A percentile compares a stretch with the other conserved stretches of the same genome.
phyloP scores from a whole-genome alignment of 1,140 invertebrate species.

The Drosophila lowei region DNA sequence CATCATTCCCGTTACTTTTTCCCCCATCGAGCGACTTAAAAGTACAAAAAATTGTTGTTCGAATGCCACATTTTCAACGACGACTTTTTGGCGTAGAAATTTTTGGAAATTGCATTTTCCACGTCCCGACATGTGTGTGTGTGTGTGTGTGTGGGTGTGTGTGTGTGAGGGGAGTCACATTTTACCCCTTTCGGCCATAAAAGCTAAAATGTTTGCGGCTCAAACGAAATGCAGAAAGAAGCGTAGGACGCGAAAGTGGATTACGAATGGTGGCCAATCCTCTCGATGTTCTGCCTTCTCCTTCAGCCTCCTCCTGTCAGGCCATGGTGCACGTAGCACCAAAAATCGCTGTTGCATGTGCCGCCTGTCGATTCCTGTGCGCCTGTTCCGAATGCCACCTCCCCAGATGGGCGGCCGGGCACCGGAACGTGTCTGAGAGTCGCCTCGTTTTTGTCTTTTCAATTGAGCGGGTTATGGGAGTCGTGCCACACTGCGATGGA shows the following conservation, averaged over 20 bases:
- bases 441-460: constrained; percentile 46
- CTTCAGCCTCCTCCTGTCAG: constrained; percentile 18
- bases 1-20: constrained; percentile 12
- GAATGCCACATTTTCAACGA: constrained; percentile 33
- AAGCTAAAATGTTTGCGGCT: constrained; percentile 54
- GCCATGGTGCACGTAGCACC: constrained; percentile 11
- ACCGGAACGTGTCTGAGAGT: constrained; percentile 21
- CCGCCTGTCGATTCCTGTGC: constrained; percentile 40
- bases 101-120: constrained; percentile 45
- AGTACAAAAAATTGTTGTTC: constrained; percentile 30
- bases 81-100: constrained; percentile 37
- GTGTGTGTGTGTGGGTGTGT: constrained; percentile 3
- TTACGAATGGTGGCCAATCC: constrained; percentile 31
- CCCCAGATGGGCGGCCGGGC: constrained; percentile 6
- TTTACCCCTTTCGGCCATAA: constrained; percentile 42
- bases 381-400: constrained; percentile 48
- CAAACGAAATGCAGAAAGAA: constrained; percentile 43
- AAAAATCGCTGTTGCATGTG: constrained; percentile 21
- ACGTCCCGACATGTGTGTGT: constrained; percentile 16
- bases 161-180: constrained; percentile 13
- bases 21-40: constrained; percentile 34
- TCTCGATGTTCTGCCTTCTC: background rate
- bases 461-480: constrained; percentile 48
- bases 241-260: constrained; percentile 44
- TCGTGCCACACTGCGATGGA: constrained; percentile 9